A percentile compares a stretch with the other conserved stretches of the same genome.
Conservation (phyloP, 2,888 invertebrate genomes). For the Odiellus spinosus region DNA sequence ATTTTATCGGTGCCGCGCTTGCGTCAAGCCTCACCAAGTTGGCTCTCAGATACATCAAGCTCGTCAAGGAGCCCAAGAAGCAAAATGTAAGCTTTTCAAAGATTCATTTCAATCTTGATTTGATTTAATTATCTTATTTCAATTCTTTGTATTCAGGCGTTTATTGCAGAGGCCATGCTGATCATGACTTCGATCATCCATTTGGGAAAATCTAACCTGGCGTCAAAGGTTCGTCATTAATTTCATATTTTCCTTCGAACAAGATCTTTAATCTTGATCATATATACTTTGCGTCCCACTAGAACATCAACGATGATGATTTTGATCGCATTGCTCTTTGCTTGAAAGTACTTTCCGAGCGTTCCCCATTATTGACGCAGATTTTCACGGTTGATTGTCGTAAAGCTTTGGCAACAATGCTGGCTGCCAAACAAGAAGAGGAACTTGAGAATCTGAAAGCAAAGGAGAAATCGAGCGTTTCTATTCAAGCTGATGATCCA, state of each 20-base stretch:
- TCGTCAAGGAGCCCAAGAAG: slow-evolving; percentile 26
- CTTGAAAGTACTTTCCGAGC: slow-evolving; percentile 43
- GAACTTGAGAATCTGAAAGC: slow-evolving; percentile 44
- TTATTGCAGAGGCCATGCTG: slow-evolving; percentile 61
- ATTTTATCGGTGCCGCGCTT: slow-evolving; percentile 83
- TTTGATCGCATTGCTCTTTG: slow-evolving; percentile 60
- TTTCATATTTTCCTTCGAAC: slow-evolving; percentile 21
- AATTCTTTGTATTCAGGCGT: slow-evolving; percentile 14
- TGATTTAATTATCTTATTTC: too few relatives aligned
- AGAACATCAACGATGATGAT: slow-evolving; percentile 90
- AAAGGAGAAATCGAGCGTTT: slow-evolving; percentile 48
- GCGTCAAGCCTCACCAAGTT: slow-evolving; percentile 82
- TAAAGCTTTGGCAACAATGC: slow-evolving; percentile 62
- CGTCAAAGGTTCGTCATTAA: slow-evolving; percentile 24
- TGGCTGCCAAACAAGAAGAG: slow-evolving; percentile 57
- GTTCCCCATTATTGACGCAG: slow-evolving; percentile 46
- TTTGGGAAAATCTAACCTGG: slow-evolving; percentile 53
- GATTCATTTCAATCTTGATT: too few relatives aligned
- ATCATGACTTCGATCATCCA: slow-evolving; percentile 72
- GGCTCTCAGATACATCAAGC: slow-evolving; percentile 50
- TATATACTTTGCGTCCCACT: too few relatives aligned
- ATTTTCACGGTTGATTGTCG: slow-evolving; percentile 60
- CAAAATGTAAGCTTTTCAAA: slow-evolving; percentile 30
- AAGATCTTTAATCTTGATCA: slow-evolving; percentile 17
- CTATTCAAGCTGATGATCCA: slow-evolving; percentile 71